These are phyloP conservation scores for Zygaena filipendulae DNA, from an alignment of 2,888 invertebrate genomes.

Conservation along the genomic window DNA sequence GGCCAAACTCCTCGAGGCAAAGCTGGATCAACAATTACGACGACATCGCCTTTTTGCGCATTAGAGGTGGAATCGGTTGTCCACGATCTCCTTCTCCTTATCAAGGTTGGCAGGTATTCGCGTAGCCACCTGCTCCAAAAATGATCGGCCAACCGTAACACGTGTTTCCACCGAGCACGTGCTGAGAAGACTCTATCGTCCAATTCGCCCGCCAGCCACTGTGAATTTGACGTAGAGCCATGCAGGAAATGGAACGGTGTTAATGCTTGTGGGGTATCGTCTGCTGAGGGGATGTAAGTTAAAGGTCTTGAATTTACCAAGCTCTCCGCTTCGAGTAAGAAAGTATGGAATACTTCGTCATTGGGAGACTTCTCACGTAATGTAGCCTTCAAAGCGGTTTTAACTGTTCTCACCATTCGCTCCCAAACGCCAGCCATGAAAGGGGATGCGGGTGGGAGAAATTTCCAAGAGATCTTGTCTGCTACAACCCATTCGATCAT, in stretches of 20 bases:
- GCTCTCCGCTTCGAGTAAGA: constrained; percentile 12
- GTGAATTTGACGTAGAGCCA: not conserved
- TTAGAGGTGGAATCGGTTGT: too few relatives aligned
- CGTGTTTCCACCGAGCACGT: not conserved
- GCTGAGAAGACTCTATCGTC: not conserved
- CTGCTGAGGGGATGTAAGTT: constrained; percentile 6
- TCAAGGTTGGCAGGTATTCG: constrained; percentile 5
- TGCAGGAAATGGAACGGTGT: constrained; percentile 10
- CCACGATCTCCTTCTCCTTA: not conserved
- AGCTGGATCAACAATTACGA: constrained; percentile 4
- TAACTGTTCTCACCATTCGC: constrained; percentile 8
- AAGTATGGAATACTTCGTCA: constrained; percentile 7
- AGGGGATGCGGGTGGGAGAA: constrained; percentile 11
- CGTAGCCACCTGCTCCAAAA: constrained; percentile 7
- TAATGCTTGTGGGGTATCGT: constrained; percentile 5
- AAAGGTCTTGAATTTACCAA: constrained; percentile 11
- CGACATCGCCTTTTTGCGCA: constrained; percentile 6
- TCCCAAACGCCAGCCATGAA: constrained; percentile 14
- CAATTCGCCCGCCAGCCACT: not conserved
- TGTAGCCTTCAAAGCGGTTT: constrained; percentile 7
- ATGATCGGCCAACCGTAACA: constrained; percentile 4
- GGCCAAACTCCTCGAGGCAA: constrained; percentile 7
- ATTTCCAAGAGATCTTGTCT: constrained; percentile 7
- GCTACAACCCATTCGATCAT: not conserved
- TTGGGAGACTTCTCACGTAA: constrained; percentile 5